phyloP scores from a whole-genome alignment of 2,113 vertebrate genomes.

The Ovibos moschatus region DNA sequence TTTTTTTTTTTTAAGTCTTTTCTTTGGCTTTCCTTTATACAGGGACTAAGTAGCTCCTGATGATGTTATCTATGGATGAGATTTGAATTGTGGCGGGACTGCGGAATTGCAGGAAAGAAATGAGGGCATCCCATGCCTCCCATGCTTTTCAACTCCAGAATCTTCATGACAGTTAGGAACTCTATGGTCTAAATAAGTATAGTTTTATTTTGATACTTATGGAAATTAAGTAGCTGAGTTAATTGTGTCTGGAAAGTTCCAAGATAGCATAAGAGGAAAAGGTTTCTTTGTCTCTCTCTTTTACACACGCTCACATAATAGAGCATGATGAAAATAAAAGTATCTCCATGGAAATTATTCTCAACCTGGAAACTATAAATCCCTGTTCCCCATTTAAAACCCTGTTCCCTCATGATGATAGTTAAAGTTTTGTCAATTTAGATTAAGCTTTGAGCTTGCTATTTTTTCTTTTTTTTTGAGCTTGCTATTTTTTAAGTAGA shows the following conservation, averaged over 20 bases:
- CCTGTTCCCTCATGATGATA: background rate
- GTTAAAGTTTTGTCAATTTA: background rate
- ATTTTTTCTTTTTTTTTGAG: background rate
- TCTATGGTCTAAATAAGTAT: background rate
- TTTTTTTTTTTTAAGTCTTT: background rate
- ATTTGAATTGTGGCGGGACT: background rate
- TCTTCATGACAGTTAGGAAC: background rate
- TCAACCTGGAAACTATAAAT: background rate
- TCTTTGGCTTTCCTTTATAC: background rate
- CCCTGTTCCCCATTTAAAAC: background rate
- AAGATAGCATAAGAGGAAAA: background rate
- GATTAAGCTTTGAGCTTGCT: background rate
- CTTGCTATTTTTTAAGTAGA: background rate
- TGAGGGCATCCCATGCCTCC: background rate
- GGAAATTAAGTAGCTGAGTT: background rate
- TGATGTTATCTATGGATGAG: conserved; percentile 2
- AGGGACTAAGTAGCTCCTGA: conserved; percentile 12
- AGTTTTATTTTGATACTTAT: background rate
- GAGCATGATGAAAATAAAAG: background rate
- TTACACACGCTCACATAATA: background rate
- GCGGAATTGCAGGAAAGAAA: background rate
- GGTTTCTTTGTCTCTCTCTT: background rate
- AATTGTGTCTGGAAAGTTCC: background rate
- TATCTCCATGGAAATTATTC: background rate
- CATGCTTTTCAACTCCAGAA: background rate